A percentile compares a stretch with the other conserved stretches of the same genome.
Conservation (phyloP, 2,797 vertebrate species). For the Scolopax rusticola region DNA sequence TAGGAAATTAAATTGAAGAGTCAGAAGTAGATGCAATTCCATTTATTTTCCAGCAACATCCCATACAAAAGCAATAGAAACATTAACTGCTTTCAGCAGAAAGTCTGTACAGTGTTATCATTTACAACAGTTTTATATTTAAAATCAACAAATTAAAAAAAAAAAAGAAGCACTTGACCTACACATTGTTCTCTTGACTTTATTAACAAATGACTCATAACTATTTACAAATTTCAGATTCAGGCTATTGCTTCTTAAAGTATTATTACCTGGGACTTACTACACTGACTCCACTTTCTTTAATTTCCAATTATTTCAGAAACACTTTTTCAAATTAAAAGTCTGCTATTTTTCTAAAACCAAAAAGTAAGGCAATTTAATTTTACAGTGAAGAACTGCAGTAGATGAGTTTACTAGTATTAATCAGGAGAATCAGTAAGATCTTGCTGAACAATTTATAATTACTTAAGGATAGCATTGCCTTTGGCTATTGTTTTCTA, state of each 20-base stretch:
- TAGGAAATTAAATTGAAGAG: constrained; percentile 2
- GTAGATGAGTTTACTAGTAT: not conserved
- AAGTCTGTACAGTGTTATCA: constrained; percentile 70
- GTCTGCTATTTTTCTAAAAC: not conserved
- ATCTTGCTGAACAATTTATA: not conserved
- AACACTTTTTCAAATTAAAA: not conserved
- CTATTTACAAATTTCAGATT: constrained; percentile 64
- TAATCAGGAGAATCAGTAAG: not conserved
- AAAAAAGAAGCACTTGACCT: not conserved
- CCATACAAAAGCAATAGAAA: constrained; percentile 72
- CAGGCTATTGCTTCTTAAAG: not conserved
- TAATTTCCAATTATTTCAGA: not conserved
- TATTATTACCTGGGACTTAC: not conserved
- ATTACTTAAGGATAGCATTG: not conserved
- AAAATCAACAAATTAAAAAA: constrained; percentile 50
- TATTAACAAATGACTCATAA: not conserved
- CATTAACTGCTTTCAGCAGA: constrained; percentile 67
- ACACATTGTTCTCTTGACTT: not conserved
- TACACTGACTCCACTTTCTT: not conserved
- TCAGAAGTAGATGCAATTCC: not conserved
- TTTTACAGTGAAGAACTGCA: not conserved
- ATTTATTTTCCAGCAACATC: constrained; percentile 77
- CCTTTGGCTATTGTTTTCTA: not conserved
- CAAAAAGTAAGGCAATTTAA: not conserved
- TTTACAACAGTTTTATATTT: constrained; percentile 78